Percentiles rank a stretch among this genome's conserved stretches.
Evolutionary conservation across 2,888 invertebrate genomes (phyloP).

Genomic region (Acanthococcus lagerstroemiae): DNA sequence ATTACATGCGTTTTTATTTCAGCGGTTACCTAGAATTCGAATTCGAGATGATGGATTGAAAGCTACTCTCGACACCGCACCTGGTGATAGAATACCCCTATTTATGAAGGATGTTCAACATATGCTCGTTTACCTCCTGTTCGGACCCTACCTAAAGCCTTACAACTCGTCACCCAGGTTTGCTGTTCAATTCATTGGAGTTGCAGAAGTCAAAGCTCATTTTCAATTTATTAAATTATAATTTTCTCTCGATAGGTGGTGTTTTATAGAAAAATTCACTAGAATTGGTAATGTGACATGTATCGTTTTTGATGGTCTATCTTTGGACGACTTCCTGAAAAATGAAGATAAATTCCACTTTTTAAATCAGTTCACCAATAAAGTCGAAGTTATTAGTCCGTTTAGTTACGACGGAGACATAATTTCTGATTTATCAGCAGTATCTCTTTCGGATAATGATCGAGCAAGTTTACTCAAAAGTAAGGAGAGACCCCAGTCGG

Average conservation of each 20-base stretch:
- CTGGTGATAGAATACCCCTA: constrained; percentile 8
- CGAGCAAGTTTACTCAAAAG: constrained; percentile 5
- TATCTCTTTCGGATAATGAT: constrained; percentile 17
- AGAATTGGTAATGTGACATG: constrained; percentile 12
- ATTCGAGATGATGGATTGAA: constrained; percentile 17
- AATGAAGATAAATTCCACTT: constrained; percentile 12
- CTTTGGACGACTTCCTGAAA: constrained; percentile 15
- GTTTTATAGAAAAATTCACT: constrained; percentile 19
- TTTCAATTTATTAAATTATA: neutral
- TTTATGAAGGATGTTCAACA: constrained; percentile 28
- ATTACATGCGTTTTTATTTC: neutral
- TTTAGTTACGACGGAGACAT: constrained; percentile 16
- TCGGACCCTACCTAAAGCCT: constrained; percentile 28
- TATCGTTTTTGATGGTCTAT: constrained; percentile 1
- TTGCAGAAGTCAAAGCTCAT: neutral
- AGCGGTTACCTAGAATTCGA: constrained; percentile 22
- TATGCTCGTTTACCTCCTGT: constrained; percentile 17
- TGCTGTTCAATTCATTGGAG: neutral
- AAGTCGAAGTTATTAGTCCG: constrained; percentile 19
- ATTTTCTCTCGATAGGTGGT: constrained; percentile 8
- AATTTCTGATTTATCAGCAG: constrained; percentile 15
- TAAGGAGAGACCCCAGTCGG: too few relatives aligned
- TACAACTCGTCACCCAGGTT: constrained; percentile 24
- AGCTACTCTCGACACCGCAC: neutral
- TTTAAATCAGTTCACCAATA: neutral